Evolutionary conservation across 2,888 invertebrate species (phyloP).

Genomic region (Synergus gifuensis): DNA sequence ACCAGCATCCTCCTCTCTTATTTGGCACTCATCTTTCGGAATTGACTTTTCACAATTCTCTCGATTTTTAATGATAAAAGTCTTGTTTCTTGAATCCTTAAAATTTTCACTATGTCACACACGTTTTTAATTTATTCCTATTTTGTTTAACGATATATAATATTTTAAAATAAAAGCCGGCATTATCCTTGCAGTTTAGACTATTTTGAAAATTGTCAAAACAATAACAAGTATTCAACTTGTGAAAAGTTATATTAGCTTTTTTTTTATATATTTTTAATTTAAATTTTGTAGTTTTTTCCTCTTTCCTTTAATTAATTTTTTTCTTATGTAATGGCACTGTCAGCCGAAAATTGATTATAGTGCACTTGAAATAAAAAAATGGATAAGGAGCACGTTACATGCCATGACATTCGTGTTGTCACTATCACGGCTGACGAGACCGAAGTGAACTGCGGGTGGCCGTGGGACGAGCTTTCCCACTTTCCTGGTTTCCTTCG

Average conservation of each 20-base stretch:
- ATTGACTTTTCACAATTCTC: not conserved
- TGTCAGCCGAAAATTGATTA: not conserved
- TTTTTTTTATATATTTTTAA: not conserved
- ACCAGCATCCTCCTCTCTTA: conserved; percentile 6
- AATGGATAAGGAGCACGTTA: conserved; percentile 34
- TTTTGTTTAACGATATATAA: not conserved
- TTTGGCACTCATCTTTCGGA: conserved; percentile 3
- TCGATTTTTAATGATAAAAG: not conserved
- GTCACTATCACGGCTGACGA: conserved; percentile 68
- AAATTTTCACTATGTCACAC: not conserved
- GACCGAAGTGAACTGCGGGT: conserved; percentile 72
- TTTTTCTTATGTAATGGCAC: not conserved
- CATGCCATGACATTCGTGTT: conserved; percentile 57
- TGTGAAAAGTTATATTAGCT: not conserved
- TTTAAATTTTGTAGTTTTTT: not conserved
- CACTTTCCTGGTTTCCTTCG: conserved; percentile 61
- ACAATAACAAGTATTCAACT: not conserved
- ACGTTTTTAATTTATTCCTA: not conserved
- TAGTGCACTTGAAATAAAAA: conserved; percentile 14
- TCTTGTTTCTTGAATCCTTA: not conserved
- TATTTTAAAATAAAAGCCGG: not conserved
- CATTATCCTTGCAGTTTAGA: not conserved
- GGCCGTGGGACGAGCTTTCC: conserved; percentile 67
- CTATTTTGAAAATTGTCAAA: not conserved
- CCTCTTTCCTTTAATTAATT: not conserved